Conservation (phyloP, 2,113 vertebrate genomes). For the Plotosus lineatus region DNA sequence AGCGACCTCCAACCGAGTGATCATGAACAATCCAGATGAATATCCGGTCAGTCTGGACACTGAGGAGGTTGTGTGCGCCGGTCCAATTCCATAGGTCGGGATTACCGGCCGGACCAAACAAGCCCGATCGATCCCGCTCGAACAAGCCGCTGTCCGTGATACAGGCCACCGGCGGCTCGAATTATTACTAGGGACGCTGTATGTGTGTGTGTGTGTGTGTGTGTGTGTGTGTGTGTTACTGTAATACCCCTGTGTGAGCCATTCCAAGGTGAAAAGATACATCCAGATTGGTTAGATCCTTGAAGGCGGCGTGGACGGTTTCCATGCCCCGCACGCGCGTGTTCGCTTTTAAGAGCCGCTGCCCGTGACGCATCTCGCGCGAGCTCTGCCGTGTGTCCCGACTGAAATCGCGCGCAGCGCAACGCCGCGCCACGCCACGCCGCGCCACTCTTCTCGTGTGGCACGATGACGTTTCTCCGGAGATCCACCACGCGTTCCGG, state of each 20-base stretch:
- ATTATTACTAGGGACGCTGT: too few relatives aligned
- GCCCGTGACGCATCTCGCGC: slow-evolving; percentile 47
- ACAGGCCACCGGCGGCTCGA: slow-evolving; percentile 10
- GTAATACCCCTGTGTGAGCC: background rate
- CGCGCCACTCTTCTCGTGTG: background rate
- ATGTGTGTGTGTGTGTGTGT: too few relatives aligned
- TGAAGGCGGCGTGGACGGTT: background rate
- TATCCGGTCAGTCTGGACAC: background rate
- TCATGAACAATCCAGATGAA: background rate
- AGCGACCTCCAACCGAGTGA: background rate
- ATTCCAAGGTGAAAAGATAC: background rate
- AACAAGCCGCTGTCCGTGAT: background rate
- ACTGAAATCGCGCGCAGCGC: slow-evolving; percentile 41
- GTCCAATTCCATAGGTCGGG: slow-evolving; percentile 16
- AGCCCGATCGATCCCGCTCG: background rate
- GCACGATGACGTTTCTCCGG: slow-evolving; percentile 47
- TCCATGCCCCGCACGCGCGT: slow-evolving; percentile 28
- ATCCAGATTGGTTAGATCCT: background rate
- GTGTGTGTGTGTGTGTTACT: too few relatives aligned
- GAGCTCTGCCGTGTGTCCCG: slow-evolving; percentile 44
- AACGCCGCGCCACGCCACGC: slow-evolving; percentile 11
- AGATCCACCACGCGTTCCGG: slow-evolving; percentile 11
- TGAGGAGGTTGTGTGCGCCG: slow-evolving; percentile 33
- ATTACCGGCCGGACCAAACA: slow-evolving; percentile 18
- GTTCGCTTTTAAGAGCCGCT: slow-evolving; percentile 35